A percentile compares a stretch with the other conserved stretches of the same genome.
Evolutionary conservation across 1,140 invertebrate species (phyloP).

Genomic region (Metopolophium dirhodum): DNA sequence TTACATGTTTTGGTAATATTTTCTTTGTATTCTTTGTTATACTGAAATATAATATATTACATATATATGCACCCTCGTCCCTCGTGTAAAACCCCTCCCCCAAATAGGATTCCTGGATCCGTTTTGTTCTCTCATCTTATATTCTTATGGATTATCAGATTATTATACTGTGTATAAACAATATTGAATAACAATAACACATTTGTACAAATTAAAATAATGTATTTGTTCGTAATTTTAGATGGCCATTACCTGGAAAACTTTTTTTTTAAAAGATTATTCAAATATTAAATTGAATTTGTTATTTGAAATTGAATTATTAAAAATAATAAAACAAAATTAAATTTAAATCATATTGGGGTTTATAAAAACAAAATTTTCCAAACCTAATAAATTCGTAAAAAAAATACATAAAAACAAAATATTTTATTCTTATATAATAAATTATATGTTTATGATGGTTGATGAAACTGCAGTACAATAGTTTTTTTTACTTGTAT

Average conservation of each 20-base stretch:
- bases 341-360: neutral
- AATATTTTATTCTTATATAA: neutral
- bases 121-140: neutral
- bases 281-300: too few relatives aligned
- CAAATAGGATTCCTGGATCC: neutral
- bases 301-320: neutral
- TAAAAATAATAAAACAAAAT: neutral
- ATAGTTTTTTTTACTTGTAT: neutral
- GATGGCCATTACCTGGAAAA: too few relatives aligned
- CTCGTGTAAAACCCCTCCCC: neutral
- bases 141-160: neutral
- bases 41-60: neutral
- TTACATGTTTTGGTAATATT: neutral
- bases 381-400: neutral
- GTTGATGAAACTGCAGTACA: neutral
- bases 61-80: neutral
- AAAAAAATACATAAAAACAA: neutral
- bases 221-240: neutral
- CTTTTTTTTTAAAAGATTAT: too few relatives aligned
- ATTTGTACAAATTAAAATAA: neutral
- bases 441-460: neutral
- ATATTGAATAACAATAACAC: neutral
- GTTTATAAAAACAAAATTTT: neutral
- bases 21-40: conserved; percentile 2
- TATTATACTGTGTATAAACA: neutral